Evolutionary conservation across 2,888 invertebrate species (phyloP).

Genomic region (Hipparchia semele): DNA sequence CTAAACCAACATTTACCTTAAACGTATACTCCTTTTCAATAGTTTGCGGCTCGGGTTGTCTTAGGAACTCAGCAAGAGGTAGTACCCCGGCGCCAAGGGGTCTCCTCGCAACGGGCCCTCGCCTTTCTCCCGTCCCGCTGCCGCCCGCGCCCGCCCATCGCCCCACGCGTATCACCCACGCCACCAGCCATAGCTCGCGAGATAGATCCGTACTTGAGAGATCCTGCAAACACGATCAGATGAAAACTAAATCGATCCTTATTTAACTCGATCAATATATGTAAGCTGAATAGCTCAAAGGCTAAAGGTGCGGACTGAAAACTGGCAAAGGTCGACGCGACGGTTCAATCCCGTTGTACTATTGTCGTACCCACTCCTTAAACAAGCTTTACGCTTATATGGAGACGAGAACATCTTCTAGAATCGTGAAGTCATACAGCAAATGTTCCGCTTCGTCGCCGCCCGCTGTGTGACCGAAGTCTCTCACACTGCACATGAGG

Average conservation of each 20-base stretch:
- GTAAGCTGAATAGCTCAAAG: too few species aligned
- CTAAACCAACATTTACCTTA: conserved; percentile 74
- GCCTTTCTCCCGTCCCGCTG: conserved; percentile 77
- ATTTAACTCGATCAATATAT: too few species aligned
- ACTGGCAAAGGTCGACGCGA: too few species aligned
- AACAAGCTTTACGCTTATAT: too few species aligned
- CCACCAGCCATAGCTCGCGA: conserved; percentile 93
- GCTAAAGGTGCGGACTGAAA: too few species aligned
- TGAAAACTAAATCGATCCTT: too few species aligned
- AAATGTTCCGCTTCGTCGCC: conserved; percentile 96
- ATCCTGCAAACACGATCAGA: conserved; percentile 79
- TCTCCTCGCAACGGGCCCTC: conserved; percentile 84
- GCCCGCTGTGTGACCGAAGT: conserved; percentile 93
- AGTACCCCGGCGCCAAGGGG: conserved; percentile 95
- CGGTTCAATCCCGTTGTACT: too few species aligned
- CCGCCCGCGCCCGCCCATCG: conserved; percentile 86
- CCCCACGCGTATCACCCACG: conserved; percentile 95
- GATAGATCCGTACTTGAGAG: conserved; percentile 92
- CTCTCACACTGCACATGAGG: conserved; percentile 92
- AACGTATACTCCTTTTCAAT: conserved; percentile 91
- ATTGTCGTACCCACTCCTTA: too few species aligned
- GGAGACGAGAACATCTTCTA: too few species aligned
- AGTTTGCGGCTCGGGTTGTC: conserved; percentile 81
- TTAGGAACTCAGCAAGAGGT: conserved; percentile 87
- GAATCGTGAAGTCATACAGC: conserved; percentile 78